A percentile compares a stretch with the other conserved stretches of the same genome.
Conservation (phyloP, 2,888 invertebrate species). For the Blomia tropicalis region DNA sequence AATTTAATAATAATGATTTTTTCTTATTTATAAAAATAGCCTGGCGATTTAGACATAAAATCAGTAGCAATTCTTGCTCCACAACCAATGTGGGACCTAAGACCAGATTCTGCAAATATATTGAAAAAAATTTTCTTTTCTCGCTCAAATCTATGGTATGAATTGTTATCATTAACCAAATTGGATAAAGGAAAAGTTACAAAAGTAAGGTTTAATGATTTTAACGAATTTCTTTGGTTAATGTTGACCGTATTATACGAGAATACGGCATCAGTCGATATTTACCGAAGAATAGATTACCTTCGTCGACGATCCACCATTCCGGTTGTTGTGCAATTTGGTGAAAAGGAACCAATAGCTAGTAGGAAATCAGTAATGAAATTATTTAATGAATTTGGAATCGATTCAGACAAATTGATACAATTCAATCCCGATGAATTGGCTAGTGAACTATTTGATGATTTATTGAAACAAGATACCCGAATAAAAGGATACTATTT, state of each 20-base stretch:
- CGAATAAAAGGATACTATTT: not conserved
- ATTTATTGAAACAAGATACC: not conserved
- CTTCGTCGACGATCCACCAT: not conserved
- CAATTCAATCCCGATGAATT: not conserved
- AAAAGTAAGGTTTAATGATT: not conserved
- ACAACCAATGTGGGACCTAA: constrained; percentile 15
- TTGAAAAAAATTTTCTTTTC: not conserved
- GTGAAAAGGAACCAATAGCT: constrained; percentile 10
- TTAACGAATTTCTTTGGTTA: constrained; percentile 15
- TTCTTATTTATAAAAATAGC: constrained; percentile 1
- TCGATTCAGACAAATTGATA: not conserved
- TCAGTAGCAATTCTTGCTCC: constrained; percentile 11
- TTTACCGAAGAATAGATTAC: not conserved
- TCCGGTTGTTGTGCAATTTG: constrained; percentile 14
- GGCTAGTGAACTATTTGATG: not conserved
- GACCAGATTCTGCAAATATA: not conserved
- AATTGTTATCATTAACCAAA: not conserved
- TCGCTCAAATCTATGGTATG: not conserved
- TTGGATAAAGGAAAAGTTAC: not conserved
- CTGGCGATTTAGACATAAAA: not conserved
- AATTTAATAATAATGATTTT: not conserved
- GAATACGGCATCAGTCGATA: not conserved
- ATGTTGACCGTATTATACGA: not conserved
- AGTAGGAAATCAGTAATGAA: not conserved
- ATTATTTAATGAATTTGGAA: not conserved